phyloP scores from a whole-genome alignment of 2,113 vertebrate species.

The Colius striatus region DNA sequence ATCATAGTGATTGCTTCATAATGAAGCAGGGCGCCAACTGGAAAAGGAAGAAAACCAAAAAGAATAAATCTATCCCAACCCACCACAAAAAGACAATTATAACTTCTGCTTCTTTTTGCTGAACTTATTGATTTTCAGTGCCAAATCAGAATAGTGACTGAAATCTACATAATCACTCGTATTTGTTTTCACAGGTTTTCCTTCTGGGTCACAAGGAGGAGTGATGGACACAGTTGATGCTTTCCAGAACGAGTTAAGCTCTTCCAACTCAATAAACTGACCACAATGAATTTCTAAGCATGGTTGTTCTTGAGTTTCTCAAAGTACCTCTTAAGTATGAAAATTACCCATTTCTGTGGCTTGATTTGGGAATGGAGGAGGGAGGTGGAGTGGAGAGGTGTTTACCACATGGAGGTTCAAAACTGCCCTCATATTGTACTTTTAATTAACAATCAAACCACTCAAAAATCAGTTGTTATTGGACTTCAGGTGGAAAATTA shows the following conservation, averaged over 20 bases:
- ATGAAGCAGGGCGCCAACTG: neutral
- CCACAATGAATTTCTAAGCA: neutral
- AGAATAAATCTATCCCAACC: fast-evolving
- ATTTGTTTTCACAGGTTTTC: neutral
- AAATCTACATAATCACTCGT: neutral
- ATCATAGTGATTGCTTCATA: neutral
- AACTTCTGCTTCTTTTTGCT: neutral
- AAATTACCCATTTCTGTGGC: neutral
- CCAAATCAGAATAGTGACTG: neutral
- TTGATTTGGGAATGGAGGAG: neutral
- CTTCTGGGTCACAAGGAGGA: neutral
- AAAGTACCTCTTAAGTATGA: neutral
- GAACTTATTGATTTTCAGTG: neutral
- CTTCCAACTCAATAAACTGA: neutral
- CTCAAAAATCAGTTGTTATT: neutral
- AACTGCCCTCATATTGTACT: neutral
- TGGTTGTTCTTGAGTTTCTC: neutral
- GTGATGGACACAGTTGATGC: neutral
- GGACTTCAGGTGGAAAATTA: neutral
- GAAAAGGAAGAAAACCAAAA: neutral
- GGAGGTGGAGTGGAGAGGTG: too few relatives aligned
- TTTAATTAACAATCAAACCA: neutral
- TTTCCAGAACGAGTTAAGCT: neutral
- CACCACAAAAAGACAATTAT: neutral
- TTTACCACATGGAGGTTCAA: neutral